These are phyloP conservation scores for Tapirus indicus DNA, from an alignment of 2,797 vertebrate species.

Conservation along the genomic window DNA sequence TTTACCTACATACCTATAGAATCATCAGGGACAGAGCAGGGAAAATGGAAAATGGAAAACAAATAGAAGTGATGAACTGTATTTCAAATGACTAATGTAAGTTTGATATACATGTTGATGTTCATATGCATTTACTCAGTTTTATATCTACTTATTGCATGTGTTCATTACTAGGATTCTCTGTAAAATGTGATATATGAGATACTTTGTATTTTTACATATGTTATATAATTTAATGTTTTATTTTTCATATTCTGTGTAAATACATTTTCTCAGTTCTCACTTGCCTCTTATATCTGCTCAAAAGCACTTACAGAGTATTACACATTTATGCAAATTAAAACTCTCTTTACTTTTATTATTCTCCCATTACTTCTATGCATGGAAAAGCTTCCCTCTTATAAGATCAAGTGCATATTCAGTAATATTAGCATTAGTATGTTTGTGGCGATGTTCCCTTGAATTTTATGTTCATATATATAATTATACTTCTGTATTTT, in stretches of 20 bases:
- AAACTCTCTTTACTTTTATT: not conserved
- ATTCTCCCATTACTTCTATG: not conserved
- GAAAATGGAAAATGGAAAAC: not conserved
- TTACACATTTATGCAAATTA: not conserved
- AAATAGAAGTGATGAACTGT: not conserved
- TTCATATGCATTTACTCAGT: not conserved
- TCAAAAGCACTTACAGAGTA: not conserved
- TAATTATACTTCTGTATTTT: not conserved
- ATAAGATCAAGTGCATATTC: not conserved
- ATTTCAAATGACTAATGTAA: not conserved
- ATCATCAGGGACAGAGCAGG: not conserved
- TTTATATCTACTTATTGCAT: not conserved
- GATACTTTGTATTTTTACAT: not conserved
- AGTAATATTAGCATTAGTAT: not conserved
- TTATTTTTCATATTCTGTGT: not conserved
- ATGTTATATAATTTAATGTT: not conserved
- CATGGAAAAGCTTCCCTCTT: not conserved
- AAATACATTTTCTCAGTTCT: not conserved
- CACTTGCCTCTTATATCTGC: not conserved
- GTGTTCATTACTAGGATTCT: not conserved
- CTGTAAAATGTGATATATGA: not conserved
- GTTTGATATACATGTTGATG: not conserved
- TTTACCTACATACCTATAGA: not conserved
- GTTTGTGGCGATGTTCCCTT: not conserved
- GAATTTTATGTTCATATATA: not conserved